Percentiles rank a stretch among this genome's conserved stretches.
These are phyloP conservation scores for Temnothorax rugatulus DNA, from an alignment of 2,888 invertebrate genomes.

Conservation along the genomic window DNA sequence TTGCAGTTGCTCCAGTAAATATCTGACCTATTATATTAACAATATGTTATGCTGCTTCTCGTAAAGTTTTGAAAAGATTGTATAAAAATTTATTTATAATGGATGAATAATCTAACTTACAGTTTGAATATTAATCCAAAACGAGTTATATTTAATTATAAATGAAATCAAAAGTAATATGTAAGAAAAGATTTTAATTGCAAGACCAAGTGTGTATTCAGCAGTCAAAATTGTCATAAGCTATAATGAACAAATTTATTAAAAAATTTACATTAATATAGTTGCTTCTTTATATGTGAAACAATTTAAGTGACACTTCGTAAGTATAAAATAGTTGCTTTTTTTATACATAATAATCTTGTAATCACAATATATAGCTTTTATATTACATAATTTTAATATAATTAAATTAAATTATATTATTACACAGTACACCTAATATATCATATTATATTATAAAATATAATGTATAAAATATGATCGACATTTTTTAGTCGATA, in stretches of 20 bases:
- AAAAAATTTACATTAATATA: neutral
- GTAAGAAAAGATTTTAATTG: too few species aligned
- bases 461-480: neutral
- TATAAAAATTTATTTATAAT: constrained; percentile 15
- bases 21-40: neutral
- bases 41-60: neutral
- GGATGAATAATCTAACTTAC: neutral
- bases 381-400: neutral
- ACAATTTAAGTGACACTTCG: neutral
- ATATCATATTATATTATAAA: neutral
- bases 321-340: neutral
- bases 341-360: neutral
- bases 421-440: too few species aligned
- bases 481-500: too few species aligned
- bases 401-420: too few species aligned
- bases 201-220: too few species aligned
- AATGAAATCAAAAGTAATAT: too few species aligned
- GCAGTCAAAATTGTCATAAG: neutral
- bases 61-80: neutral
- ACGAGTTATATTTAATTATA: too few species aligned
- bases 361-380: neutral
- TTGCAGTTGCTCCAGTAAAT: constrained; percentile 16
- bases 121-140: neutral
- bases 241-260: constrained; percentile 6
- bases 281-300: neutral